These are phyloP conservation scores for Macrochelys suwanniensis DNA, from an alignment of 2,797 vertebrate species.

Conservation along the genomic window DNA sequence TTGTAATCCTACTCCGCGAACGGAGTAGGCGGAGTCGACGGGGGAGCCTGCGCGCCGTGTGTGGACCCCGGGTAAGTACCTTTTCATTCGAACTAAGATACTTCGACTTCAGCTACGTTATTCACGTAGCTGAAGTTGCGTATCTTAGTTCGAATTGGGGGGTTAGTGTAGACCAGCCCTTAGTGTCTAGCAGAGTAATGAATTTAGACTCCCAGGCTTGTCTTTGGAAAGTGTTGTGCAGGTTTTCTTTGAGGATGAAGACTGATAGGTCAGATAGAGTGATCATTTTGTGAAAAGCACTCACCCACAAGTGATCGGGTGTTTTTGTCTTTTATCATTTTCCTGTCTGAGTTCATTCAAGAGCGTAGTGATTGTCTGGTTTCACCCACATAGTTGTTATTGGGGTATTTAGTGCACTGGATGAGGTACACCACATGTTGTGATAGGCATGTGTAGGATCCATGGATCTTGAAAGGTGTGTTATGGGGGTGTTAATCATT, in stretches of 20 bases:
- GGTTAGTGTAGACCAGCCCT: no score
- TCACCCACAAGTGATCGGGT: background rate
- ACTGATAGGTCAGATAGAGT: background rate
- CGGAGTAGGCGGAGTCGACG: no score
- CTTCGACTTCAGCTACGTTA: no score
- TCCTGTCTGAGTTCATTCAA: background rate
- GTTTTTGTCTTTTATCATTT: background rate
- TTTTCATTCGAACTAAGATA: no score
- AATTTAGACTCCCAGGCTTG: background rate
- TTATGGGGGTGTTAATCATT: background rate
- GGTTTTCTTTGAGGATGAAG: background rate
- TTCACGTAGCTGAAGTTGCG: no score
- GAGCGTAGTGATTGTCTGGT: background rate
- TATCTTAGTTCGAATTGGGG: no score
- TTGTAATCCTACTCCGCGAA: no score
- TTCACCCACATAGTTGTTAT: background rate
- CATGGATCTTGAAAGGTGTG: background rate
- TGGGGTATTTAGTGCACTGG: background rate
- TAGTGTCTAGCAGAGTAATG: background rate
- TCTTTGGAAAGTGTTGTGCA: background rate
- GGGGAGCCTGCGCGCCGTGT: no score
- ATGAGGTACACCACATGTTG: background rate
- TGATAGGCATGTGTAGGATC: background rate
- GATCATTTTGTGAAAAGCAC: background rate
- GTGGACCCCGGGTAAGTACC: no score